Evolutionary conservation across 2,797 vertebrate species (phyloP), one percentile per base, ranked within the genome.

Genomic region (Fistularia commersonii): DNA sequence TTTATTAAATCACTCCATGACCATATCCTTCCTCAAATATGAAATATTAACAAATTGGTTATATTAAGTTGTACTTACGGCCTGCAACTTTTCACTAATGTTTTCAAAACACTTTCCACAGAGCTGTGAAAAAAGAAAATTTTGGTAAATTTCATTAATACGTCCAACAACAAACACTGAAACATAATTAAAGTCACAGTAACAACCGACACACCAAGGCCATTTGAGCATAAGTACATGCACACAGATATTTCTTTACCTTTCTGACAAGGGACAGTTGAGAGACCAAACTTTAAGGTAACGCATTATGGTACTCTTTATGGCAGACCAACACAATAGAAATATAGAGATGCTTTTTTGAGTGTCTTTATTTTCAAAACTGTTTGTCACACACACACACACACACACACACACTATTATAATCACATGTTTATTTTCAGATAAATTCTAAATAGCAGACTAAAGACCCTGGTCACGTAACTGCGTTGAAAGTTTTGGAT

Each of bases 31-130:
- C 6, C 11, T 45, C 11, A 31, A 8, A 35, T 7, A 14, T n/a
- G 2, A 6, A 2, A 50, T 8, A 50, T 6, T 45, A 6, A 48
- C 6, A 41, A 6, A 51, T 34, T 8, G 11, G 34, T 8, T 8
- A 50, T 31, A 43, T 46, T 3, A 31, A 57, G 7, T 41, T 60
- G 41, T 76, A 98, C 97, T 98, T 91, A 99, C 97, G 93, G 95
- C 76, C 96, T 91, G 86, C 96, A 98, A 90, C 83, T 94, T 89
- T 97, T 98, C 83, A 99, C 93, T 0, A 99, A 92, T 32, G 93
- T 93, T 88, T 97, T 99, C 84, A 99, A 84, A 77, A 98, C 91
- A 57, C 87, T 90, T 88, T 99, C 97, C 83, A 98, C 92, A 54
- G 96, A 97, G 84, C 97, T 99, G 83, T 48, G 50, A 73, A 36